Evolutionary conservation across 2,797 vertebrate species (phyloP).

Genomic region (Lutjanus campechanus): DNA sequence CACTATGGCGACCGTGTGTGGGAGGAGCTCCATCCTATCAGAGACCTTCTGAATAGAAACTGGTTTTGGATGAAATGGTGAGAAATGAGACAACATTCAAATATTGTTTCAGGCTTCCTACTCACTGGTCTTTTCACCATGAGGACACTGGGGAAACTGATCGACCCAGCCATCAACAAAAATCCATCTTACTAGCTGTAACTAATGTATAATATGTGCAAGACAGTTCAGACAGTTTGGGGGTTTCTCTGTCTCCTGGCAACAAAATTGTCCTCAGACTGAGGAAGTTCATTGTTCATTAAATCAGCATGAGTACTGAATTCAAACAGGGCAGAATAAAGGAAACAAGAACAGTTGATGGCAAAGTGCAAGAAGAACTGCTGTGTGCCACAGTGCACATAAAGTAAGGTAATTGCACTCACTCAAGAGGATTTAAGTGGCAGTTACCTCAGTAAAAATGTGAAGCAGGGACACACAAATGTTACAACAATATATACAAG

Average conservation of each 20-base stretch:
- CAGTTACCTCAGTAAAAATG: not conserved
- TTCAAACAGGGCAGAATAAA: constrained; percentile 38
- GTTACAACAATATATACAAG: not conserved
- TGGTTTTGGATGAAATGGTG: constrained; percentile 90
- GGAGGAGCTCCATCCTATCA: constrained; percentile 73
- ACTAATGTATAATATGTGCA: constrained; percentile 9
- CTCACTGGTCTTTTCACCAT: not conserved
- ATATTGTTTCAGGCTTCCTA: constrained; percentile 3
- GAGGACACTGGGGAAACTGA: not conserved
- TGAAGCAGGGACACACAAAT: not conserved
- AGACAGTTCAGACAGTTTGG: constrained; percentile 16
- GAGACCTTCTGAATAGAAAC: constrained; percentile 73
- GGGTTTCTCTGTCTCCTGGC: constrained; percentile 35
- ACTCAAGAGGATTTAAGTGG: not conserved
- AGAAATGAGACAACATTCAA: constrained; percentile 46
- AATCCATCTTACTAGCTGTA: not conserved
- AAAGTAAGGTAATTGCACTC: constrained; percentile 3
- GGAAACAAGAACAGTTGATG: constrained; percentile 24
- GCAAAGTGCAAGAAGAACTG: constrained; percentile 21
- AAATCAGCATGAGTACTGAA: constrained; percentile 30
- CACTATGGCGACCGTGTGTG: constrained; percentile 82
- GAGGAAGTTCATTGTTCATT: constrained; percentile 31
- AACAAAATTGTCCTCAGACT: constrained; percentile 32
- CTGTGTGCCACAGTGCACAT: constrained; percentile 15
- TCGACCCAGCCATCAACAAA: not conserved